Evolutionary conservation across 2,888 invertebrate genomes (phyloP), one percentile per base, ranked within the genome.

Genomic region (Chrysina gloriosa): DNA sequence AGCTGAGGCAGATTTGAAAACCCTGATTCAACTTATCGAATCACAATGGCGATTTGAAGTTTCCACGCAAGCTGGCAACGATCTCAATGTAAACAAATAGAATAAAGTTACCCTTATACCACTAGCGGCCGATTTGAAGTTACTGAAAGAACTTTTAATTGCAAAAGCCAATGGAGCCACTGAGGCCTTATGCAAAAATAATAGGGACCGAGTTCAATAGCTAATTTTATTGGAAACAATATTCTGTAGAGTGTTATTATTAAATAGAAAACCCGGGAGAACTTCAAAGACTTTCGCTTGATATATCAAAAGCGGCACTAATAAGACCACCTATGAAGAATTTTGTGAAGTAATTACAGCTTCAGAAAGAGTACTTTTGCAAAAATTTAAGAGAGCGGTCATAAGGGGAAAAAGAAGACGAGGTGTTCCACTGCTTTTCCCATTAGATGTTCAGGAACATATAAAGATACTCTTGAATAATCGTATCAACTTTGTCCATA

Each of bases 211-310:
- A 63, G 45, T 47, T 7, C 39, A 66, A 4, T 75, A 70, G 67
- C 66, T 48, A 19, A 56, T 21, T 2, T 67, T 76, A 34, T n/a
- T 75, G 25, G 74, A 75, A 69, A 70, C 69, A 2, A 39, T 72
- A 6, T 77, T 67, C 64, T 77, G 76, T 63, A 45, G 74, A 29
- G 65, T 74, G 9, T 21, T 77, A 4, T 36, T 76, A 5, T 56
- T 77, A 6, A 77, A 77, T 63, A 67, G 77, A 50, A 65, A 68
- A 61, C 19, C 70, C 72, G 2, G 77, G 76, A 9, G 76, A 76
- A 65, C 58, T 77, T 7, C 72, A 77, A 48, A 64, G 74, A 56
- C 25, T 75, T 45, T 63, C 36, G 21, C 52, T 76, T 25, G 56
- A 71, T 48, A 36, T 63, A 21, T 71, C 74, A 63, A 31, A 65